These are phyloP conservation scores for Tribolium madens DNA, from an alignment of 1,140 invertebrate species.

Conservation along the genomic window DNA sequence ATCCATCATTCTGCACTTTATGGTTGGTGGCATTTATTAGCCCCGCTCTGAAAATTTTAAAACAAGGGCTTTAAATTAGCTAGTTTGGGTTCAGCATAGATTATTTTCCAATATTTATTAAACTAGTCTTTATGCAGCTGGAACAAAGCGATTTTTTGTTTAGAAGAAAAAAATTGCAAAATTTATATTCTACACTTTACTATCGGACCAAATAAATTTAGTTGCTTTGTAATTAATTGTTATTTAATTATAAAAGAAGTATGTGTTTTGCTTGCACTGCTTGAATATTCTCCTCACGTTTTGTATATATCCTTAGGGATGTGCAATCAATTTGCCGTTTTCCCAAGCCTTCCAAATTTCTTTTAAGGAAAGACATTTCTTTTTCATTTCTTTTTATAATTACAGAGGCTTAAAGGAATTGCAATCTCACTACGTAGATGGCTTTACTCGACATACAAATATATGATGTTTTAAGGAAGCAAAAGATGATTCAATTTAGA, in stretches of 20 bases:
- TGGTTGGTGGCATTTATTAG: background rate
- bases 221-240: background rate
- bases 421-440: background rate
- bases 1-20: background rate
- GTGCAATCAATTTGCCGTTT: constrained; percentile 33
- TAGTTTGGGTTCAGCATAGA: background rate
- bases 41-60: background rate
- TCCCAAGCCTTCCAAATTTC: background rate
- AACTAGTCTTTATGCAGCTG: too few relatives aligned
- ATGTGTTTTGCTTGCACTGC: background rate
- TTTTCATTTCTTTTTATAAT: background rate
- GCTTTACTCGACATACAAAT: background rate
- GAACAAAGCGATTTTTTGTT: background rate
- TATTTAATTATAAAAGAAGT: background rate
- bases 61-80: background rate
- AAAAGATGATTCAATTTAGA: too few relatives aligned
- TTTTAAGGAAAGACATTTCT: constrained; percentile 2
- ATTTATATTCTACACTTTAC: too few relatives aligned
- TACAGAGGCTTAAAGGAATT: background rate
- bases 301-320: constrained; percentile 12
- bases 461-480: too few relatives aligned
- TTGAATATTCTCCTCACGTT: constrained; percentile 27
- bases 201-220: background rate
- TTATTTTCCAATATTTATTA: constrained; percentile 14
- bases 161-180: too few relatives aligned